These are phyloP conservation scores for Pontoporia blainvillei DNA, from an alignment of 2,113 vertebrate genomes.

Conservation along the genomic window DNA sequence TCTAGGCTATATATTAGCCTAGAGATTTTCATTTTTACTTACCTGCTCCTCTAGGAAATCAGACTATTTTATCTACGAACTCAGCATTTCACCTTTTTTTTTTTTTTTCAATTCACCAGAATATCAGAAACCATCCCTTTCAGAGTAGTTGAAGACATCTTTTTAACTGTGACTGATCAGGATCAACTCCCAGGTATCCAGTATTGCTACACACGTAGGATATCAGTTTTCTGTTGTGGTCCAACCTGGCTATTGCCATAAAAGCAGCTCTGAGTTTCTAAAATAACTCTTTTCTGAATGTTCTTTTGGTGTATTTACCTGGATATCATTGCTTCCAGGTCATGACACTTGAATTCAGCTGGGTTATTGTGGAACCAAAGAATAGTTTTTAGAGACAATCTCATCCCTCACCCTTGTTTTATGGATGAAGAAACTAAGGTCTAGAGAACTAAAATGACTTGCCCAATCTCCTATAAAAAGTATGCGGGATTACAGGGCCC, in stretches of 20 bases:
- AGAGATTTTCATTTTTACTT: constrained; percentile 14
- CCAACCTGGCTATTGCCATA: not conserved
- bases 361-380: not conserved
- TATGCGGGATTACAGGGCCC: not conserved
- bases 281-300: not conserved
- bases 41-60: not conserved
- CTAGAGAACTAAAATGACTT: not conserved
- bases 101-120: not conserved
- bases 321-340: not conserved
- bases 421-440: not conserved
- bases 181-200: not conserved
- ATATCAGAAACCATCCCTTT: not conserved
- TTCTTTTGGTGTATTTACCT: not conserved
- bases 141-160: not conserved
- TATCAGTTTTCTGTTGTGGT: not conserved
- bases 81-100: not conserved
- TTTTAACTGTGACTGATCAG: not conserved
- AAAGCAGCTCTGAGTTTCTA: not conserved
- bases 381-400: not conserved
- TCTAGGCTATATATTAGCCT: not conserved
- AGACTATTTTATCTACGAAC: constrained; percentile 16
- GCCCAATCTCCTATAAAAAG: not conserved
- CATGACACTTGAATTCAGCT: not conserved
- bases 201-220: not conserved
- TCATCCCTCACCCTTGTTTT: not conserved